phyloP scores from a whole-genome alignment of 2,888 invertebrate species.

The Baccha elongata region DNA sequence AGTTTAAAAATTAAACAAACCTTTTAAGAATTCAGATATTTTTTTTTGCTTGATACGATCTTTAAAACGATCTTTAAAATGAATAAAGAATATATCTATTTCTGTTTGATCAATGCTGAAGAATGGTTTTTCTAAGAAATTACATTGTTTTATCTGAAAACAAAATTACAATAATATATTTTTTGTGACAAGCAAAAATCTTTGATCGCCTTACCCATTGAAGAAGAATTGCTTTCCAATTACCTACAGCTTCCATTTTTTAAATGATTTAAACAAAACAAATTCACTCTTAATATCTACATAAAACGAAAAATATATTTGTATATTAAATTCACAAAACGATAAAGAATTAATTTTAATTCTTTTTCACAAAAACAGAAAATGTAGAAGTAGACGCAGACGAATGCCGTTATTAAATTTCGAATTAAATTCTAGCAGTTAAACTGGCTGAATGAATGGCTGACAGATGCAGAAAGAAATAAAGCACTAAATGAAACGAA shows the following conservation, averaged over 20 bases:
- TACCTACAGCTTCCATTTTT: slow-evolving; percentile 75
- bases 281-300: slow-evolving; percentile 8
- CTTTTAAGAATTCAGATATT: slow-evolving; percentile 76
- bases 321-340: slow-evolving; percentile 20
- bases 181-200: not conserved
- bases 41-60: slow-evolving; percentile 26
- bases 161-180: not conserved
- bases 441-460: not conserved
- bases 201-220: slow-evolving; percentile 77
- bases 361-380: slow-evolving; percentile 3
- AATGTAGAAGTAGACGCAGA: slow-evolving; percentile 25
- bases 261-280: slow-evolving; percentile 8
- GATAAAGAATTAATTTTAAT: not conserved
- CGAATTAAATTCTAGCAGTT: slow-evolving; percentile 27
- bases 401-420: slow-evolving; percentile 34
- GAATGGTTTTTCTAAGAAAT: slow-evolving; percentile 75
- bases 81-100: slow-evolving; percentile 78
- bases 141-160: slow-evolving; percentile 77
- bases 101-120: slow-evolving; percentile 79
- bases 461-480: not conserved
- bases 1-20: slow-evolving; percentile 68
- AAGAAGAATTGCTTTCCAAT: slow-evolving; percentile 77
- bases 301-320: slow-evolving; percentile 23
- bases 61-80: slow-evolving; percentile 66
- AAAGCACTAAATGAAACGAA: not conserved